phyloP scores from a whole-genome alignment of 2,888 invertebrate genomes.

The Drosophila anceps region DNA sequence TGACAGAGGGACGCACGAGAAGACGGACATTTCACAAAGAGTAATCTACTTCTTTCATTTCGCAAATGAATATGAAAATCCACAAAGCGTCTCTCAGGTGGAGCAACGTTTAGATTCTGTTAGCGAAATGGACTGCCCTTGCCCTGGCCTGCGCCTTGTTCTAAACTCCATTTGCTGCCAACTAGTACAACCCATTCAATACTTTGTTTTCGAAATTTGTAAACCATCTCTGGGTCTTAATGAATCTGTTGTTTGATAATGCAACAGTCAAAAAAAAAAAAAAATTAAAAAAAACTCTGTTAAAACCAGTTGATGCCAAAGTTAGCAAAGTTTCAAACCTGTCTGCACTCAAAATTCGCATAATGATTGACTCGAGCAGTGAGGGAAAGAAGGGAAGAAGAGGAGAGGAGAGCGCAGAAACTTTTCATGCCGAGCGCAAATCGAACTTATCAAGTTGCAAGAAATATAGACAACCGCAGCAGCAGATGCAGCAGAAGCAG shows the following conservation, averaged over 20 bases:
- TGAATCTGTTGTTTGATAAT: constrained; percentile 81
- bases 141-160: background rate
- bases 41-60: too few species aligned
- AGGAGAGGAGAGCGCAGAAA: background rate
- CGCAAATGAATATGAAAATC: background rate
- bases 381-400: background rate
- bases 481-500: background rate
- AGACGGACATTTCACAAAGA: too few species aligned
- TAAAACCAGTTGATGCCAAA: constrained; percentile 52
- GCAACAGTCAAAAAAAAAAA: constrained; percentile 16
- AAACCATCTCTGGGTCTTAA: constrained; percentile 70
- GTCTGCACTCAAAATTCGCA: constrained; percentile 51
- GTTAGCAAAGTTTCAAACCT: constrained; percentile 68
- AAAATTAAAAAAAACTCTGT: constrained; percentile 20
- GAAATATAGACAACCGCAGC: constrained; percentile 29
- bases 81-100: background rate
- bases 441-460: constrained; percentile 65
- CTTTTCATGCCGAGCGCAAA: constrained; percentile 39
- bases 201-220: constrained; percentile 42
- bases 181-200: background rate
- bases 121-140: background rate
- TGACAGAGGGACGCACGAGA: too few species aligned
- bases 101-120: background rate
- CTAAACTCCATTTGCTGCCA: background rate
- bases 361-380: constrained; percentile 45